Percentiles rank a stretch among this genome's conserved stretches.
Evolutionary conservation across 2,113 vertebrate genomes (phyloP).

Genomic region (Lasiurus borealis): DNA sequence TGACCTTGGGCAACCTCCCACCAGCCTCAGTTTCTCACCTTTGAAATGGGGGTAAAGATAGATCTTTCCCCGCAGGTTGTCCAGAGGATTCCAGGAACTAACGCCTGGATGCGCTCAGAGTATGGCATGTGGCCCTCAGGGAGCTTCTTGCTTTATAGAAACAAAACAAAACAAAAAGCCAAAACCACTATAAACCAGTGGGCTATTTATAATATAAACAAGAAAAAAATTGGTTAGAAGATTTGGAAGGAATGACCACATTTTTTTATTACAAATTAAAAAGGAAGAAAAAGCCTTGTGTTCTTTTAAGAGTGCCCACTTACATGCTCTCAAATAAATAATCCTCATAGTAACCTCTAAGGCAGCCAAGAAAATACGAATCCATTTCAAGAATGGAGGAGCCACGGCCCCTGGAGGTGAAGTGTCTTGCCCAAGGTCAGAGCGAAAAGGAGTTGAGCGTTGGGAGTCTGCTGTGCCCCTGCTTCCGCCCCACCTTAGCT

Average conservation of each 20-base stretch:
- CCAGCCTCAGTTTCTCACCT: conserved; percentile 61
- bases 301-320: not conserved
- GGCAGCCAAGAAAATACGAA: not conserved
- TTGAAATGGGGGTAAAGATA: conserved; percentile 47
- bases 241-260: not conserved
- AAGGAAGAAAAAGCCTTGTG: not conserved
- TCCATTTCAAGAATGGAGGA: conserved; percentile 2
- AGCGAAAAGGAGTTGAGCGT: not conserved
- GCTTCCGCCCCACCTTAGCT: not conserved
- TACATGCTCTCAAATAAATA: not conserved
- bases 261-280: conserved; percentile 34
- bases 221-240: not conserved
- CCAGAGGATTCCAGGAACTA: not conserved
- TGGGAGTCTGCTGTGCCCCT: not conserved
- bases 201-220: not conserved
- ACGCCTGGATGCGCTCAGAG: not conserved
- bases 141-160: not conserved
- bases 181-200: not conserved
- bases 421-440: conserved; percentile 18
- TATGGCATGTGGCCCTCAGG: fast-evolving
- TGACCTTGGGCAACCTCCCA: conserved; percentile 16
- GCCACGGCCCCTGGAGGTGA: not conserved
- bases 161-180: not conserved
- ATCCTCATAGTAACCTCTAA: not conserved
- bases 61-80: not conserved